Base-by-base conservation (phyloP, 2,888 invertebrate genomes). In the Heliconius hortense region DNA sequence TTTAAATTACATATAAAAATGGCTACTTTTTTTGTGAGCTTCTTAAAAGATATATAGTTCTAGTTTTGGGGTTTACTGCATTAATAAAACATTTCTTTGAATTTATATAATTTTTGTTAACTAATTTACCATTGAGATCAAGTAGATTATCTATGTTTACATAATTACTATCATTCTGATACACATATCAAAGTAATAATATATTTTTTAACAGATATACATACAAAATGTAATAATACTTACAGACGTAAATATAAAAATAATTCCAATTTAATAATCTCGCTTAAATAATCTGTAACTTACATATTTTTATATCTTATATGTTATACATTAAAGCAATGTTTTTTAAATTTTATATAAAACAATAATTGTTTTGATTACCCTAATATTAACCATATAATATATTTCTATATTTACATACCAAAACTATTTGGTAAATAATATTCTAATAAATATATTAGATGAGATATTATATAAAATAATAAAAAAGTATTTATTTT, bases 1-100 rank as follows among this genome's bases (percentile, higher is more conserved):
- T 90, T 85, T 85, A 90, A 88, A 84, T 89, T 89, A 92, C 87
- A 89, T 85, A 88, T 89, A 90, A 89, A 88, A 90, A 91, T 92
- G 91, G 90, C 90, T 89, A 86, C 84, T 85, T 84, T 78, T 60
- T 76, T 74, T 75, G 62, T 77, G 75, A 84, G 85, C 80, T 80
- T 83, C 80, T 81, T 82, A 83, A 85, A 35, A 70, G 43, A 63
- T 78, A 77, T 56, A 62, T 72, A 75, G 48, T 72, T 53, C 70
- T 63, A 56, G 35, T 53, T 26, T 69, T 70, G 43, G 69, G 70
- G 35, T 76, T 72, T 31, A 73, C 72, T 53, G 26, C 56, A 60
- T 64, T 31, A 59, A 76, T 73, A 66, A 73, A 76, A 70, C 39
- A 60, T 68, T 72, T 67, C 24, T 67, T 56, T 75, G 70, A 67